phyloP scores from a whole-genome alignment of 2,113 vertebrate genomes.

The Tragulus kanchil region DNA sequence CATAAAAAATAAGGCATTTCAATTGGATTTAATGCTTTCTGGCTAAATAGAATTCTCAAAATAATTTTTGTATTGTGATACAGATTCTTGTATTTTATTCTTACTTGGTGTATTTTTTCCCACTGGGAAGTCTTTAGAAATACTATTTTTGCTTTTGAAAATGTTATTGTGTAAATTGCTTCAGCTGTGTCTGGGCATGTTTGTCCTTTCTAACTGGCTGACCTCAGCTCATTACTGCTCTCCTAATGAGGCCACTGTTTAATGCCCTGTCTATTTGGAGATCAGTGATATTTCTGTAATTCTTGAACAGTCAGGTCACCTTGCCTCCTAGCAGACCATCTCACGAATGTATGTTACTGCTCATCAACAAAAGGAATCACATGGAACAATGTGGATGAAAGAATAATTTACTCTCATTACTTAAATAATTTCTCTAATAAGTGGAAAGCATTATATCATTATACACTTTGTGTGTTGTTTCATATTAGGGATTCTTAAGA shows the following conservation, averaged over 20 bases:
- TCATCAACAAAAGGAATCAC: background rate
- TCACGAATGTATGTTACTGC: background rate
- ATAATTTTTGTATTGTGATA: background rate
- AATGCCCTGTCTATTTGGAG: background rate
- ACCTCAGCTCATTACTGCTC: constrained; percentile 43
- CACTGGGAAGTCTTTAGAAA: background rate
- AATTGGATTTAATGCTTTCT: background rate
- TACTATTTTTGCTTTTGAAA: background rate
- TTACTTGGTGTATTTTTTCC: background rate
- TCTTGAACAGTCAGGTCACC: background rate
- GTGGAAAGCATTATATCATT: background rate
- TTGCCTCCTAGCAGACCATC: background rate
- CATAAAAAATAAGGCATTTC: background rate
- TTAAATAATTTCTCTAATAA: background rate
- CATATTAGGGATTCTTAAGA: background rate
- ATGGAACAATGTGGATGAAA: background rate
- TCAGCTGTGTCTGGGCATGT: background rate
- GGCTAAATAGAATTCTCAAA: constrained; percentile 25
- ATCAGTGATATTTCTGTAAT: background rate
- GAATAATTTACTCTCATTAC: background rate
- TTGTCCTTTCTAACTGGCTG: background rate
- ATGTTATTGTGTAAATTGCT: background rate
- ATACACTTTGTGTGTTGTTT: background rate
- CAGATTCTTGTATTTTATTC: background rate
- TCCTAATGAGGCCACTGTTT: constrained; percentile 29